These are phyloP conservation scores for Acrocephalus kingi DNA, from an alignment of 2,113 vertebrate species.

Conservation along the genomic window DNA sequence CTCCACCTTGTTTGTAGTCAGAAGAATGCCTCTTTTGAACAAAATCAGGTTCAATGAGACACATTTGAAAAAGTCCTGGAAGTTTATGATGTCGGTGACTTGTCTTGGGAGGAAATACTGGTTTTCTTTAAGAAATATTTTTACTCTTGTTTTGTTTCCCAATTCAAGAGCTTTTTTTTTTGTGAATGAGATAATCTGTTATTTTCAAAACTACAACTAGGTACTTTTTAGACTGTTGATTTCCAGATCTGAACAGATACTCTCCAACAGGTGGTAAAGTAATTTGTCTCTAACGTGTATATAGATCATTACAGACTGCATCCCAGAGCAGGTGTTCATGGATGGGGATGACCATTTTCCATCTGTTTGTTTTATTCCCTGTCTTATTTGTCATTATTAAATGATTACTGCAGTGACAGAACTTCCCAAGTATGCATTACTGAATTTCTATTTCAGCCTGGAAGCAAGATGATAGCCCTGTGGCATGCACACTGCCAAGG, in stretches of 20 bases:
- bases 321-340: slow-evolving; percentile 53
- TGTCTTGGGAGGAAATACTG: neutral
- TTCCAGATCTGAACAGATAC: slow-evolving; percentile 36
- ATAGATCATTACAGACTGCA: slow-evolving; percentile 43
- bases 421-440: slow-evolving; percentile 61
- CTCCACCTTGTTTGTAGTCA: neutral
- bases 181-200: slow-evolving; percentile 60
- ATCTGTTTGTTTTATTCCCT: slow-evolving; percentile 68
- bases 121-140: slow-evolving; percentile 21
- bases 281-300: slow-evolving; percentile 35
- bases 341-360: slow-evolving; percentile 47
- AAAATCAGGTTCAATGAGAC: neutral
- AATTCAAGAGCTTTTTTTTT: slow-evolving; percentile 13
- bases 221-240: neutral
- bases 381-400: slow-evolving; percentile 56
- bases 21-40: neutral
- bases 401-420: slow-evolving; percentile 66
- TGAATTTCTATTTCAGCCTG: slow-evolving; percentile 68
- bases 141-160: slow-evolving; percentile 31
- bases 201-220: slow-evolving; percentile 43
- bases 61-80: neutral
- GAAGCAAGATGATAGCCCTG: slow-evolving; percentile 46
- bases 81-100: neutral
- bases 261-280: slow-evolving; percentile 40
- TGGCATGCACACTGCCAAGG: slow-evolving; percentile 30